Conservation (phyloP, 2,113 vertebrate genomes). For the Arvicanthis niloticus region DNA sequence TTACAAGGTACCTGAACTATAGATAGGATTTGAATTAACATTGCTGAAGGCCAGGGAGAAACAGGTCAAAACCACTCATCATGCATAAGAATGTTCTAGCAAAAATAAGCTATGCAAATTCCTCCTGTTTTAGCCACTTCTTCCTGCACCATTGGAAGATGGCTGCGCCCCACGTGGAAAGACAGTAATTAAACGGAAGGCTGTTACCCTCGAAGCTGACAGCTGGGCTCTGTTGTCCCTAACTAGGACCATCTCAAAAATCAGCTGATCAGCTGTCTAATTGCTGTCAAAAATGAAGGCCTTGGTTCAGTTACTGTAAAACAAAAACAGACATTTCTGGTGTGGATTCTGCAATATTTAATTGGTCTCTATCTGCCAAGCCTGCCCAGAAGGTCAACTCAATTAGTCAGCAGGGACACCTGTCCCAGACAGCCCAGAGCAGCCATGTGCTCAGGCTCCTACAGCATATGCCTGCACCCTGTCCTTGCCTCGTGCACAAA, state of each 20-base stretch:
- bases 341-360: background rate
- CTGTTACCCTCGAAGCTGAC: rapidly evolving
- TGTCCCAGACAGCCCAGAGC: rapidly evolving
- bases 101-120: background rate
- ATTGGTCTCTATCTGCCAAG: background rate
- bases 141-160: rapidly evolving
- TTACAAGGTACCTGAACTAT: background rate
- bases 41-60: background rate
- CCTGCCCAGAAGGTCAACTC: background rate
- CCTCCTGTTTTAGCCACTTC: background rate
- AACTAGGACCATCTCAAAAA: background rate
- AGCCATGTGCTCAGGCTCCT: rapidly evolving
- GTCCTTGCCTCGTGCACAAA: rapidly evolving
- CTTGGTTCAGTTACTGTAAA: background rate
- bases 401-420: background rate
- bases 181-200: rapidly evolving
- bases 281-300: slow-evolving; percentile 22
- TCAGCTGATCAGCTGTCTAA: background rate
- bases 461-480: rapidly evolving
- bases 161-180: rapidly evolving
- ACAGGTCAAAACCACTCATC: background rate
- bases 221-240: background rate
- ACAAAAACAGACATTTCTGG: background rate
- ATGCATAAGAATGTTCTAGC: background rate
- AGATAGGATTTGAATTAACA: background rate